phyloP scores from a whole-genome alignment of 2,113 vertebrate genomes.

The Strigops habroptila region DNA sequence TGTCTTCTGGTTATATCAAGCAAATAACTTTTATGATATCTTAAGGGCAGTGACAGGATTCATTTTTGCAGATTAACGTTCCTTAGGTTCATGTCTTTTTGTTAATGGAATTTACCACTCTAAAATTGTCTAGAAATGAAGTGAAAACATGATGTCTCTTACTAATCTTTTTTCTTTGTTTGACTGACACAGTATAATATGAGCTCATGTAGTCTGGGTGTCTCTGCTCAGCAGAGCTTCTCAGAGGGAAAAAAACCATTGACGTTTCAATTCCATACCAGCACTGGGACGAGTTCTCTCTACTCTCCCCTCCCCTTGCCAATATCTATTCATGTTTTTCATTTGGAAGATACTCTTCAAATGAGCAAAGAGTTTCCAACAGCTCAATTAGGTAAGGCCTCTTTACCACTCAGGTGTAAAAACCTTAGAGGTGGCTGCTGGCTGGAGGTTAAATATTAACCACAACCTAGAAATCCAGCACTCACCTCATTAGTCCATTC shows the following conservation, averaged over 20 bases:
- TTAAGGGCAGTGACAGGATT: neutral
- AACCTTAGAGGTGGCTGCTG: neutral
- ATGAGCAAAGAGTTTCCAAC: neutral
- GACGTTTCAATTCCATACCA: neutral
- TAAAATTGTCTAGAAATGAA: neutral
- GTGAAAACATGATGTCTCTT: neutral
- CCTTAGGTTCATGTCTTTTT: neutral
- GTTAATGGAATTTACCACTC: neutral
- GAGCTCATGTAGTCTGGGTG: neutral
- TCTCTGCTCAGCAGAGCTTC: neutral
- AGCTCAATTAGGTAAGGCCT: neutral
- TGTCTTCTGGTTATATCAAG: neutral
- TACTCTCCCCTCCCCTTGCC: accelerated
- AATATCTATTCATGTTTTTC: neutral
- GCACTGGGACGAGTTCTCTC: neutral
- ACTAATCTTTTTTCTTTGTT: neutral
- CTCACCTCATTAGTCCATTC: conserved; percentile 44
- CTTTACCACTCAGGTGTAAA: neutral
- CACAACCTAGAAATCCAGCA: conserved; percentile 35
- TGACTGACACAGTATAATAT: neutral
- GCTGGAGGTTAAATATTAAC: conserved; percentile 38
- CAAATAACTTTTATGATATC: neutral
- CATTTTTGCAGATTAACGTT: neutral
- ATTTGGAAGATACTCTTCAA: neutral
- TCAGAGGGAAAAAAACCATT: neutral